A percentile compares a stretch with the other conserved stretches of the same genome.
phyloP scores from a whole-genome alignment of 2,797 vertebrate species.

The Hapalemur alaotrensis region DNA sequence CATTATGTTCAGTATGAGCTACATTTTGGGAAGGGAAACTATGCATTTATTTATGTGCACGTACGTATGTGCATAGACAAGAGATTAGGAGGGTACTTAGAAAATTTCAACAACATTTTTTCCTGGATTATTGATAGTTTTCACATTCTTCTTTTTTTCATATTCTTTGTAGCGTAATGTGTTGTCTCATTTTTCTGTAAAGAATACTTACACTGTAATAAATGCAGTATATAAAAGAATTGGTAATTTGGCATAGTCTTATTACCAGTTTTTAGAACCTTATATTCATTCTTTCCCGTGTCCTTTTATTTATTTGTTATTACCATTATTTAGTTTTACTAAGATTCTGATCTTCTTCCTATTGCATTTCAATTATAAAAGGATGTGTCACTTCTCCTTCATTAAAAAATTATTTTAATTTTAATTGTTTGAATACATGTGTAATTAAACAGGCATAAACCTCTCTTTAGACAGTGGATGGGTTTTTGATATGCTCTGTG shows the following conservation, averaged over 20 bases:
- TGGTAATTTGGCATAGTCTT: neutral
- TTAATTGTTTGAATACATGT: neutral
- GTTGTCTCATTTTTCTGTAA: conserved; percentile 16
- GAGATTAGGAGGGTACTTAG: neutral
- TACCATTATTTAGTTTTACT: neutral
- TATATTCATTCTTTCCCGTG: neutral
- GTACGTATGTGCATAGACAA: conserved; percentile 10
- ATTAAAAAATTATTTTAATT: conserved; percentile 1
- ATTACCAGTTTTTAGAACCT: neutral
- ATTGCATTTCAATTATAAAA: neutral
- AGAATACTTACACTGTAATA: neutral
- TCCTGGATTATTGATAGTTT: neutral
- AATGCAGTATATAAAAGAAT: neutral
- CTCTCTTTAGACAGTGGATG: neutral
- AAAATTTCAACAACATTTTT: neutral
- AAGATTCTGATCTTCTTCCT: neutral
- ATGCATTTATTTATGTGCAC: conserved; percentile 44
- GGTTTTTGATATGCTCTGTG: neutral
- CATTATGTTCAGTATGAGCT: conserved; percentile 55
- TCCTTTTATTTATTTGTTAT: neutral
- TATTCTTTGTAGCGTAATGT: neutral
- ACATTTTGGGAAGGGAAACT: conserved; percentile 49
- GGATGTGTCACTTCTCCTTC: neutral
- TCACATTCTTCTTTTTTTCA: neutral
- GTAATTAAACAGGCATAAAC: neutral